Conservation (phyloP, 1,140 invertebrate genomes). For the Bombus fervidus region DNA sequence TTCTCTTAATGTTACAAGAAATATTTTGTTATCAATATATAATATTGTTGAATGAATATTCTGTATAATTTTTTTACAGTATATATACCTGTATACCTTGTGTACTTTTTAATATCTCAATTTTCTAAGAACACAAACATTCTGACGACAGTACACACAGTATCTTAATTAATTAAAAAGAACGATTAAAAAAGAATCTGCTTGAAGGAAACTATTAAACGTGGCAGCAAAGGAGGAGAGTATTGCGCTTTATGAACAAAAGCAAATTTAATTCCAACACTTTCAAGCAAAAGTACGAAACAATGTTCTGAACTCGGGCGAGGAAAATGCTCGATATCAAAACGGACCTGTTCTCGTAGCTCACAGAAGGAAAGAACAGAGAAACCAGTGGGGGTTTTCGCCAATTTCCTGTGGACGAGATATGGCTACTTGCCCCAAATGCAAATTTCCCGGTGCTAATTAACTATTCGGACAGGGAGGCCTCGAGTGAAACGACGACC, state of each 20-base stretch:
- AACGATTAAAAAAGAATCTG: neutral
- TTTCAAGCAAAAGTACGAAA: neutral
- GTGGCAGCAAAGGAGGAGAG: neutral
- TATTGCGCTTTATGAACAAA: neutral
- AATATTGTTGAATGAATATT: no score
- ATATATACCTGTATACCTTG: no score
- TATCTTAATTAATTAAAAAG: no score
- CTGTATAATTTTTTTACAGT: no score
- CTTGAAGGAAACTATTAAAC: neutral
- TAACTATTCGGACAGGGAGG: slow-evolving; percentile 67
- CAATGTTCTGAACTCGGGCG: neutral
- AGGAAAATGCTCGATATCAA: neutral
- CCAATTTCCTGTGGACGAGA: slow-evolving; percentile 45
- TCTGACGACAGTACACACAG: no score
- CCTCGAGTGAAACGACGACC: slow-evolving; percentile 48
- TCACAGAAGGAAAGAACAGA: slow-evolving; percentile 11
- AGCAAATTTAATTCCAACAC: neutral
- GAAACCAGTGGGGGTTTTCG: neutral
- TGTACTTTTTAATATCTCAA: no score
- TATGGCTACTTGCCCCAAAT: slow-evolving; percentile 70
- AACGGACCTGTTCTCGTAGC: neutral
- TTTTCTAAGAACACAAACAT: no score
- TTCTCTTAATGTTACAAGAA: no score
- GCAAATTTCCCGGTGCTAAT: slow-evolving; percentile 76
- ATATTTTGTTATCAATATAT: no score